phyloP scores from a whole-genome alignment of 2,888 invertebrate species.

The Nemapogon koenigi region DNA sequence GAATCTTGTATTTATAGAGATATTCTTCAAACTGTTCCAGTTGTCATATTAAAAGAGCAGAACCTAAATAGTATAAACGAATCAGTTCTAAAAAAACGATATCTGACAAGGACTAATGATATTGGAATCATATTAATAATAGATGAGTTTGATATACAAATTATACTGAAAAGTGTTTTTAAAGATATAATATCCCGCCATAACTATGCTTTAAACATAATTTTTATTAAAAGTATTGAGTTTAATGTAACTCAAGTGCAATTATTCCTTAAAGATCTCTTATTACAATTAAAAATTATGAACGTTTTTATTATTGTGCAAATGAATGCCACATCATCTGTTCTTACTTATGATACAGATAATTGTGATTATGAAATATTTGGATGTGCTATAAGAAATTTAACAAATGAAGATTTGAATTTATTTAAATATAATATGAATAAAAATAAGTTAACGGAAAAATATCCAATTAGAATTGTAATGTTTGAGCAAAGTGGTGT shows the following conservation, averaged over 20 bases:
- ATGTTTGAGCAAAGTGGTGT: not conserved
- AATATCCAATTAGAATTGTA: slow-evolving; percentile 6
- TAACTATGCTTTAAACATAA: not conserved
- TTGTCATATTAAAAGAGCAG: not conserved
- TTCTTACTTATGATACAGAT: not conserved
- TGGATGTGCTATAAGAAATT: not conserved
- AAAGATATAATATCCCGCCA: not conserved
- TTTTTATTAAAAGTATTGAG: not conserved
- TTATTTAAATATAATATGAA: not conserved
- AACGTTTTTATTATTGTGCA: not conserved
- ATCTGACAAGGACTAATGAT: slow-evolving; percentile 2
- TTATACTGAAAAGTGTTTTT: not conserved
- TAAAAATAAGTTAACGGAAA: not conserved
- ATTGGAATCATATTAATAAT: not conserved
- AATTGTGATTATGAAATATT: not conserved
- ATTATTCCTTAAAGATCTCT: not conserved
- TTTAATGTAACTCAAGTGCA: not conserved
- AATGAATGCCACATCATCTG: not conserved
- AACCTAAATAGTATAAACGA: not conserved
- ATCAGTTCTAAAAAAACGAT: not conserved
- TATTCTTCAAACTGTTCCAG: not conserved
- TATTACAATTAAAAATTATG: not conserved
- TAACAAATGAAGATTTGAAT: not conserved
- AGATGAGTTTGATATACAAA: not conserved
- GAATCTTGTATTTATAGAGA: not conserved